A percentile compares a stretch with the other conserved stretches of the same genome.
Conservation (phyloP, 30 jellyfish, hydroid and myxozoan genomes). For the Calvadosia cruxmelitensis region DNA sequence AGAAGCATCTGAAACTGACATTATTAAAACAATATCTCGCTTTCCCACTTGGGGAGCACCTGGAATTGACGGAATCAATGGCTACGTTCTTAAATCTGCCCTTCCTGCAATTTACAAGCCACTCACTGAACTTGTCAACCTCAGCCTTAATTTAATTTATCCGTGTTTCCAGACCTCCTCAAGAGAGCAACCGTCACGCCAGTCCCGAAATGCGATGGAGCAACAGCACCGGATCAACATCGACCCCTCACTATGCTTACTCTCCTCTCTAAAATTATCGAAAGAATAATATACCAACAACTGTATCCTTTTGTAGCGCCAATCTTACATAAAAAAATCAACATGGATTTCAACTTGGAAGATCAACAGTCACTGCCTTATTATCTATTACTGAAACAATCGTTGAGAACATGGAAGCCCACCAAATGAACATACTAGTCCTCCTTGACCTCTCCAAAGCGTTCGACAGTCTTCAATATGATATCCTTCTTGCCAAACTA, state of each 20-base stretch:
- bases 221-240: background rate
- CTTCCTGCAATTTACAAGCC: background rate
- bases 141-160: background rate
- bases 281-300: background rate
- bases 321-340: background rate
- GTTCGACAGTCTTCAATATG: too few relatives aligned
- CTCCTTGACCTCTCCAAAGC: too few relatives aligned
- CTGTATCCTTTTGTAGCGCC: background rate
- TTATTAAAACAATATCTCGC: background rate
- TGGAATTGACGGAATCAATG: background rate
- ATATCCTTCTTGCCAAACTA: too few relatives aligned
- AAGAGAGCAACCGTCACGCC: background rate
- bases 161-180: background rate
- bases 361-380: background rate
- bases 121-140: background rate
- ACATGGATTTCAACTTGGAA: background rate
- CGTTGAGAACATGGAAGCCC: background rate
- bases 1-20: background rate
- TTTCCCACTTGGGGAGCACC: background rate
- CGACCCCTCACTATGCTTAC: background rate
- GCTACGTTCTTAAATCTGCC: background rate
- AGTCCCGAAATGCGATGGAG: background rate
- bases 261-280: background rate
- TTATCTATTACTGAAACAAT: background rate
- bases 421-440: too few relatives aligned